These are phyloP conservation scores for Probaryconus sp. DNA, from an alignment of 1,140 invertebrate genomes.

Conservation along the genomic window DNA sequence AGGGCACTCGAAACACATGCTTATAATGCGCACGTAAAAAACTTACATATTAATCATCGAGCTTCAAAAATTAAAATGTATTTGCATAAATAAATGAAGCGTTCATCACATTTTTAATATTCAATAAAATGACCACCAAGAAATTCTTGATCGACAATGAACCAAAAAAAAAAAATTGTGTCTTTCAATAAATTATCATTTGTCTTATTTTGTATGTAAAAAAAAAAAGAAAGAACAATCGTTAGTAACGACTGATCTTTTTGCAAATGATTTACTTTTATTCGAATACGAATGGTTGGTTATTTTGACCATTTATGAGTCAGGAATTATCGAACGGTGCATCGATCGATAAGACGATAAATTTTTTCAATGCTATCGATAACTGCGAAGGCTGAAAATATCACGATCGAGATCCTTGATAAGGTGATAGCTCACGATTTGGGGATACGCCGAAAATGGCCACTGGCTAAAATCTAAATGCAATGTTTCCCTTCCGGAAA, in stretches of 20 bases:
- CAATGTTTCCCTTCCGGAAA: conserved; percentile 23
- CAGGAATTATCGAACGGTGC: too few species aligned
- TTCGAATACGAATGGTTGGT: conserved; percentile 58
- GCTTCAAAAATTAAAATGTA: conserved; percentile 24
- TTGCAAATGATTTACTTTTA: too few species aligned
- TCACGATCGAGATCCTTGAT: conserved; percentile 40
- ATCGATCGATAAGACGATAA: conserved; percentile 45
- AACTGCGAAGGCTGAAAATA: conserved; percentile 27
- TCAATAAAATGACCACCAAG: conserved; percentile 19
- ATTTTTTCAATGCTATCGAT: conserved; percentile 44
- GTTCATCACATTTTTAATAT: conserved; percentile 11
- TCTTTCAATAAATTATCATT: too few species aligned
- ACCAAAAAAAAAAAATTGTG: too few species aligned
- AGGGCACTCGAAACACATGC: conserved; percentile 27
- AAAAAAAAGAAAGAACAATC: too few species aligned
- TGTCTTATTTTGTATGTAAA: too few species aligned
- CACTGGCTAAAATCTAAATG: conserved; percentile 28
- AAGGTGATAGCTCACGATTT: conserved; percentile 28
- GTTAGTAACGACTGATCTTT: too few species aligned
- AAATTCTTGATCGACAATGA: too few species aligned
- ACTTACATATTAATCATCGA: conserved; percentile 43
- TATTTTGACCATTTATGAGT: too few species aligned
- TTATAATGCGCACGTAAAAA: conserved; percentile 34
- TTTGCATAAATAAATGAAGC: conserved; percentile 23
- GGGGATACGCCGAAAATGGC: conserved; percentile 35